A percentile compares a stretch with the other conserved stretches of the same genome.
phyloP scores from a whole-genome alignment of 2,888 invertebrate species.

The Nebria brevicollis region DNA sequence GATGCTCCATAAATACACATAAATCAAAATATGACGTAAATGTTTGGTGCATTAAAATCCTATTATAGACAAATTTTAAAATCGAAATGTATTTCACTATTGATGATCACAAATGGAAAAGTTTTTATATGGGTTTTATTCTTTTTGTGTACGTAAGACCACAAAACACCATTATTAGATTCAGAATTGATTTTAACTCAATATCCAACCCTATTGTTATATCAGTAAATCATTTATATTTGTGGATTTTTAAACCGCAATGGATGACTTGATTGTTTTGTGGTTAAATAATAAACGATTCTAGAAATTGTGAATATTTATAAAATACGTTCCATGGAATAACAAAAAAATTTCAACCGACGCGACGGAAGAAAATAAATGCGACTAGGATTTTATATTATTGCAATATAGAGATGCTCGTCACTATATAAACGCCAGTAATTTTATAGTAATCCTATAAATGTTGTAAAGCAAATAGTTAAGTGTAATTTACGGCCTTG shows the following conservation, averaged over 20 bases:
- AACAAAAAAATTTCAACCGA: no score
- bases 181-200: background rate
- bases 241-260: background rate
- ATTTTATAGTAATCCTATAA: background rate
- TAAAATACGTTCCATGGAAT: background rate
- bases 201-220: background rate
- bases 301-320: background rate
- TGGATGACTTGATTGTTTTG: background rate
- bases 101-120: background rate
- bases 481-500: conserved; percentile 14
- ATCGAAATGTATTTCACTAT: no score
- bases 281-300: background rate
- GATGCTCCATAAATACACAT: background rate
- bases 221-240: background rate
- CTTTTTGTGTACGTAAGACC: background rate
- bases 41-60: background rate
- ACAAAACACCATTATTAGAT: background rate
- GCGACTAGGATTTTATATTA: background rate
- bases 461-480: conserved; percentile 10
- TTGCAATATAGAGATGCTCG: background rate
- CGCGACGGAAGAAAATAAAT: no score
- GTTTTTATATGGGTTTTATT: background rate
- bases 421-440: background rate
- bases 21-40: background rate
- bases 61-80: background rate